These are phyloP conservation scores for Hyposoter didymator DNA, from an alignment of 2,888 invertebrate species.

Conservation along the genomic window DNA sequence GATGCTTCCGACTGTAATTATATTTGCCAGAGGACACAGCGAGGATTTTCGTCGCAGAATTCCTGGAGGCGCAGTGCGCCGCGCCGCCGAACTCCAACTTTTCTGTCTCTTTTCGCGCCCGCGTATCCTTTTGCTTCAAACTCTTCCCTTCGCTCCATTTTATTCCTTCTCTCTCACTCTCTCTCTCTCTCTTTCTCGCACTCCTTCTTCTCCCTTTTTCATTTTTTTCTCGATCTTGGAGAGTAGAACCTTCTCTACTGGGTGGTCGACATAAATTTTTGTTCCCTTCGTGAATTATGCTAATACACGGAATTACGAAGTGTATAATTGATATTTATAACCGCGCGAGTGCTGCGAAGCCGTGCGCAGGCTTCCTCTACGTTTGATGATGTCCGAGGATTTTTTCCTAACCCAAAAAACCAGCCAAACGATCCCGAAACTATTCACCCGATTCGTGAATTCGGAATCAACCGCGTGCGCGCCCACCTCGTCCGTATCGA, in stretches of 20 bases:
- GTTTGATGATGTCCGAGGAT: constrained; percentile 13
- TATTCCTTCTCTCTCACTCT: neutral
- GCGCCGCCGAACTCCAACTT: neutral
- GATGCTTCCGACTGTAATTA: constrained; percentile 48
- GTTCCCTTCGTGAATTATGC: constrained; percentile 80
- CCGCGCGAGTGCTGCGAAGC: constrained; percentile 60
- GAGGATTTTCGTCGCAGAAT: constrained; percentile 21
- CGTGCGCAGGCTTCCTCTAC: constrained; percentile 18
- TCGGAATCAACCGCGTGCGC: constrained; percentile 41
- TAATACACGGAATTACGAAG: constrained; percentile 80
- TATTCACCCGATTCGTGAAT: constrained; percentile 62
- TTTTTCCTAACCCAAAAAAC: neutral
- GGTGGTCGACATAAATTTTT: constrained; percentile 81
- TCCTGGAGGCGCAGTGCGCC: constrained; percentile 15
- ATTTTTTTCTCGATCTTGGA: constrained; percentile 20
- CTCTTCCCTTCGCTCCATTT: constrained; percentile 7
- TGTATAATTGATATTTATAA: constrained; percentile 83
- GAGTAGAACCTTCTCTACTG: constrained; percentile 72
- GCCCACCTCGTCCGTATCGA: constrained; percentile 17
- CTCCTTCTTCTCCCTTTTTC: constrained; percentile 16
- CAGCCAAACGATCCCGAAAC: constrained; percentile 22
- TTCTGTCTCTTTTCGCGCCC: neutral
- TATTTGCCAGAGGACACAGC: constrained; percentile 23
- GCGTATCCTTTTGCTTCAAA: neutral
- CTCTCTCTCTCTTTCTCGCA: constrained; percentile 2